A percentile compares a stretch with the other conserved stretches of the same genome.
These are phyloP conservation scores for Papilio helenus DNA, from an alignment of 1,140 invertebrate species.

Conservation along the genomic window DNA sequence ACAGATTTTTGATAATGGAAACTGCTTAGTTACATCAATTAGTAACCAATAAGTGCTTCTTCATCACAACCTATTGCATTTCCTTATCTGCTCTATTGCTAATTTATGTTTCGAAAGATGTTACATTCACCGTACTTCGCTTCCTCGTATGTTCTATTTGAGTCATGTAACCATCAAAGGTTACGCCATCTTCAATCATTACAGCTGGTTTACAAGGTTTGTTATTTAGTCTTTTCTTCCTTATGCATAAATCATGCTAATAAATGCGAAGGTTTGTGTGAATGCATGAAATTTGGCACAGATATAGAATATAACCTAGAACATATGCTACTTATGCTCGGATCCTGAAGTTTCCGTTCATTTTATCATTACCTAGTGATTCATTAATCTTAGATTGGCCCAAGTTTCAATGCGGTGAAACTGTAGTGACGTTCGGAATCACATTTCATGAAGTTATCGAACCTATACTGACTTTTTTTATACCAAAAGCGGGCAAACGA, in stretches of 20 bases:
- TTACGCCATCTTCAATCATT: constrained; percentile 9
- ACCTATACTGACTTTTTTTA: too few species aligned
- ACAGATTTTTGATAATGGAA: not conserved
- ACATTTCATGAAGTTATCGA: too few species aligned
- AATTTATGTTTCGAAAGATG: constrained; percentile 14
- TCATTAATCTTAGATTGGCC: too few species aligned
- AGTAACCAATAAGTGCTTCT: not conserved
- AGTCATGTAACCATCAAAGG: constrained; percentile 1
- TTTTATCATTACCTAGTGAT: too few species aligned
- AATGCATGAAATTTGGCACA: too few species aligned
- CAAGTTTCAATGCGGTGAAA: too few species aligned
- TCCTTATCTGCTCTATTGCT: not conserved
- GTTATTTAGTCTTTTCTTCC: not conserved
- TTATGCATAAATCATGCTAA: not conserved
- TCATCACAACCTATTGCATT: constrained; percentile 4
- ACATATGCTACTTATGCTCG: too few species aligned
- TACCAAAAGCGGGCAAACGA: too few species aligned
- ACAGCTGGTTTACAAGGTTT: not conserved
- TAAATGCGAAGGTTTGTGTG: too few species aligned
- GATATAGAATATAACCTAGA: too few species aligned
- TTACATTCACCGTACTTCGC: constrained; percentile 11
- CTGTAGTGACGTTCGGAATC: too few species aligned
- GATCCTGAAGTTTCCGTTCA: too few species aligned
- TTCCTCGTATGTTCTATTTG: constrained; percentile 9
- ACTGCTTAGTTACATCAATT: not conserved